Conservation (phyloP, 2,797 vertebrate species). For the Acrossocheilus wenchowensis region DNA sequence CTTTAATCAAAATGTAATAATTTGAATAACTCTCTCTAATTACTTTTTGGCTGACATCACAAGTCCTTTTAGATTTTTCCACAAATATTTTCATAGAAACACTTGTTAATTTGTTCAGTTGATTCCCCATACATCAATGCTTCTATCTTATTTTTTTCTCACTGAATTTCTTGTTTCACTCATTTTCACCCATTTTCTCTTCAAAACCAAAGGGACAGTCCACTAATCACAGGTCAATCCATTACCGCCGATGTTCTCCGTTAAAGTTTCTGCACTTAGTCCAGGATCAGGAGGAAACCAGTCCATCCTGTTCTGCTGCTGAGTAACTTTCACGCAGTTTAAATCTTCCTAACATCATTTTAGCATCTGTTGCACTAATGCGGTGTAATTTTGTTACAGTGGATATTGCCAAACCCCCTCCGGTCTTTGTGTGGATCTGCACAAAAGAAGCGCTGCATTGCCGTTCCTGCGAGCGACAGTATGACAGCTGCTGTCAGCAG, state of each 20-base stretch:
- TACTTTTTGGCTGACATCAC: background rate
- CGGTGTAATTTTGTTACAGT: background rate
- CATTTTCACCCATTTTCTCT: background rate
- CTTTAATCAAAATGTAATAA: background rate
- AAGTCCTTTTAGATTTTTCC: background rate
- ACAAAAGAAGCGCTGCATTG: constrained; percentile 42
- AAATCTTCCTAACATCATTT: constrained; percentile 1
- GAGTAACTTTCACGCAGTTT: background rate
- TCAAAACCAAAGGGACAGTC: background rate
- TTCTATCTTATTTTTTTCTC: background rate
- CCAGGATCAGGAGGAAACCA: background rate
- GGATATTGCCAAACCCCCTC: constrained; percentile 5
- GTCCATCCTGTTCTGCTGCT: background rate
- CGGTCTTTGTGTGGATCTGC: constrained; percentile 20
- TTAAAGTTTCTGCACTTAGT: background rate
- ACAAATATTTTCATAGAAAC: background rate
- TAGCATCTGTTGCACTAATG: background rate
- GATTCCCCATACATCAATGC: background rate
- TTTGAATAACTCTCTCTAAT: background rate
- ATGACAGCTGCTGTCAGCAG: constrained; percentile 47
- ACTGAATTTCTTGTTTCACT: no score
- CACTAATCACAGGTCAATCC: background rate
- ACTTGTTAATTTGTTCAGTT: background rate
- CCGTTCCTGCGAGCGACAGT: constrained; percentile 21
- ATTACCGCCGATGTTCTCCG: background rate